Base-by-base conservation (phyloP, 2,113 vertebrate genomes). In the Puffinus mauretanicus region DNA sequence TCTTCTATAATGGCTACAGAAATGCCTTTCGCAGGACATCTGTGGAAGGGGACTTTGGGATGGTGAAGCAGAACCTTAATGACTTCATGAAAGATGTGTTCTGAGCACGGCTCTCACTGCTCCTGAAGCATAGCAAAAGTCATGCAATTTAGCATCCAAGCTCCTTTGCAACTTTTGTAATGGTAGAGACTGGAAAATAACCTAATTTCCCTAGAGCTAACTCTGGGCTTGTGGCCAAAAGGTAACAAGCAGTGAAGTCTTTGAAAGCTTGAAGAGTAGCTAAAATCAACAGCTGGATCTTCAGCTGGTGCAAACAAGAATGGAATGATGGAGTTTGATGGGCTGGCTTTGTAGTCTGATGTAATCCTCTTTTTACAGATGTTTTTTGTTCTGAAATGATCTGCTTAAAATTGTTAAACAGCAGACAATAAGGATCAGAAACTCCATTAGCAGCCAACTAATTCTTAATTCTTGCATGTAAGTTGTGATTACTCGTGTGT, bases 261-360 rank as follows among this genome's bases (percentile, higher is more conserved):
- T 67, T 82, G 81, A 64, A 86, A 94, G 26, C 34, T 47, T 91
- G 32, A 84, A 75, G 57, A 60, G 51, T 20, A 67, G 26, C 34
- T 94, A 66, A 92, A 96, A 86, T 64, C 66, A 92, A 88, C 71
- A 92, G 14, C 69, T 88, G 69, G 24, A 47, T 92, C 57, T 93
- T 94, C 82, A 94, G 49, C 26, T 88, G 54, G 16, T 85, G 27
- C 32, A 92, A 65, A 82, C 21, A 69, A 44, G 61, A 82, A 80
- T 9, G 42, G 40, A 77, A 44, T 5, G 16, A 47, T 44, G 36
- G 86, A 81, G 26, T 67, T 46, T 88, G 57, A 66, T 1, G 0
- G 42, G 13, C 30, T 69, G 25, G 6, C 24, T 83, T 88, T 93
- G 34, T n/a, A 44, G 19, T 73, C n/a, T 86, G 55, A 51, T 62